Evolutionary conservation across 2,888 invertebrate genomes (phyloP).

Genomic region (Drosophila pseudotakahashii): DNA sequence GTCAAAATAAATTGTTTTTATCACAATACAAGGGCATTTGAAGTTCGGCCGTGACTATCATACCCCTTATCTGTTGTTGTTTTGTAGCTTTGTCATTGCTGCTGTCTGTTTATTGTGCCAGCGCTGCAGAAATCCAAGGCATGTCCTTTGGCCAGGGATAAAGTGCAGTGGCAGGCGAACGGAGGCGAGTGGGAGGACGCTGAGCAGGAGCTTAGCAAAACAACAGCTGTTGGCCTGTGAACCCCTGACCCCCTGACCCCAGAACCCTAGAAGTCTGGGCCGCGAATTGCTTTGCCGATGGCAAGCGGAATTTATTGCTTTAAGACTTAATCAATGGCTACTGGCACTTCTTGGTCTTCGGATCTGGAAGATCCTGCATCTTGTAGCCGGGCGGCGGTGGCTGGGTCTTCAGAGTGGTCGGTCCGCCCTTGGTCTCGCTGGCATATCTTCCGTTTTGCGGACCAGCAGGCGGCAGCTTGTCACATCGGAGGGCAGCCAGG

Average conservation of each 20-base stretch:
- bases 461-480: constrained; percentile 43
- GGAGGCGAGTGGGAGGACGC: background rate
- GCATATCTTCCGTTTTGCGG: constrained; percentile 42
- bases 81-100: constrained; percentile 56
- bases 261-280: background rate
- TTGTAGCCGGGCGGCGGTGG: constrained; percentile 51
- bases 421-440: constrained; percentile 50
- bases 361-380: constrained; percentile 49
- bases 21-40: background rate
- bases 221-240: constrained; percentile 61
- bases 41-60: background rate
- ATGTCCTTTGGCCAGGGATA: constrained; percentile 63
- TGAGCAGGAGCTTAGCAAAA: constrained; percentile 54
- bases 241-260: background rate
- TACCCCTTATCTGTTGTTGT: constrained; percentile 21
- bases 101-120: constrained; percentile 64
- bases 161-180: constrained; percentile 43
- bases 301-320: constrained; percentile 57
- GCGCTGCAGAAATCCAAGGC: constrained; percentile 67
- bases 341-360: constrained; percentile 16
- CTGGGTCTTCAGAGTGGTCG: constrained; percentile 29
- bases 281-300: constrained; percentile 4
- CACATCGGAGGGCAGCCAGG: constrained; percentile 20
- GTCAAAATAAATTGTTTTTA: too few species aligned
- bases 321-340: constrained; percentile 27